These are phyloP conservation scores for Chascanopsetta lugubris DNA, from an alignment of 2,113 vertebrate species.

Conservation along the genomic window DNA sequence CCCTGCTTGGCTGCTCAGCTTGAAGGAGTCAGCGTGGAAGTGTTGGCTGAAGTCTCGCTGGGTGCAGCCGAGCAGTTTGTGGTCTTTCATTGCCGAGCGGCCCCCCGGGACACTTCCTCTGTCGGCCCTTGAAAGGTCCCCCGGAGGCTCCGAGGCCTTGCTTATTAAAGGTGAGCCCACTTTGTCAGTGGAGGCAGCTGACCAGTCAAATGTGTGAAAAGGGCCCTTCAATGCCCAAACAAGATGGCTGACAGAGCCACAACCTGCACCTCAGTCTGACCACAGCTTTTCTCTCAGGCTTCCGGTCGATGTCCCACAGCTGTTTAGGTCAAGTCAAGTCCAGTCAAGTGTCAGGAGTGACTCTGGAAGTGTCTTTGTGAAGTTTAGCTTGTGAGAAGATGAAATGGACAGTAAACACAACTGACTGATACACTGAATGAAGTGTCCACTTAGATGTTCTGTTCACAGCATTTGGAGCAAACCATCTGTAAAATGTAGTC, in stretches of 20 bases:
- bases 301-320: neutral
- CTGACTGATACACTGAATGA: neutral
- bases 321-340: no score
- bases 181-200: conserved; percentile 67
- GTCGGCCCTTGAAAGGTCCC: conserved; percentile 74
- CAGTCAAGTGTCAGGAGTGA: no score
- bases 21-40: conserved; percentile 83
- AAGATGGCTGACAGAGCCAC: conserved; percentile 66
- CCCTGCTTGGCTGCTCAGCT: conserved; percentile 83
- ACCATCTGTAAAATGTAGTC: no score
- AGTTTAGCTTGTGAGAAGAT: no score
- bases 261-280: conserved; percentile 47
- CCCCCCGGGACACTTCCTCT: conserved; percentile 86
- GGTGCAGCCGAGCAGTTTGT: conserved; percentile 80
- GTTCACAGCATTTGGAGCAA: no score
- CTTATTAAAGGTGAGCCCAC: conserved; percentile 87
- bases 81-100: conserved; percentile 82
- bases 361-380: no score
- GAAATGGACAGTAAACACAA: neutral
- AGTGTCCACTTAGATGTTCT: neutral
- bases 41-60: conserved; percentile 87
- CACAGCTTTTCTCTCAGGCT: conserved; percentile 1
- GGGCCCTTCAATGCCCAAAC: conserved; percentile 66
- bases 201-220: conserved; percentile 64
- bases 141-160: conserved; percentile 74